Base-by-base conservation (phyloP, 2,113 vertebrate genomes). In the Pseudorectes ferrugineus region DNA sequence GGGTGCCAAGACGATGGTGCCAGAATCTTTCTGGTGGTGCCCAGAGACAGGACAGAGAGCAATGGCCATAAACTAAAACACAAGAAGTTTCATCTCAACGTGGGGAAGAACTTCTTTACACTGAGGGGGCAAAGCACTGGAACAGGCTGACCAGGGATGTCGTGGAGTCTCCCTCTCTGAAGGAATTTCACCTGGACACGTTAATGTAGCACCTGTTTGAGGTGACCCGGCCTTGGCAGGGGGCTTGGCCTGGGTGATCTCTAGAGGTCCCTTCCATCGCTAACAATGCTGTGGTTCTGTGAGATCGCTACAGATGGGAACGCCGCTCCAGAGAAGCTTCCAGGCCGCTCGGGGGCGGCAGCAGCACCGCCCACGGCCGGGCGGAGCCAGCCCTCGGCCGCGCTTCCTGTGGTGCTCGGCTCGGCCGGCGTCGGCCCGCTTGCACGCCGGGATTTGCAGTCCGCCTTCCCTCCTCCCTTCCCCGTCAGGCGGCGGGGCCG, bases 301-400 rank as follows among this genome's bases (percentile, higher is more conserved):
- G 8, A 28, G 12, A 19, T 1, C 8, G 2, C 0, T 19, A 12
- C 36, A 22, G 11, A 2, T 0, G 33, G 11, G 10, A 52, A 3
- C 1, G 1, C 17, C 6, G 5, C 5, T 5, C 9, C 0, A 0
- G 1, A 8, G 1, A 21, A 40, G 1, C 6, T 0, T 0, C n/a
- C 42, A 11, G 20, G 51, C 51, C 14, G 2, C 33, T 4, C 11
- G 21, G 31, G 2, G 2, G 14, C 0, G 1, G 28, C 1, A 0
- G 10, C 35, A 5, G 40, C 25, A 11, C 13, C 46, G 9, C 29
- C 16, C 20, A 3, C 20, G n/a, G 43, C 51, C 10, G 28, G 54
- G 38, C 38, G 55, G 43, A 22, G 70, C 29, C 38, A 21, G n/a
- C 9, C 21, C 55, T 10, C 9, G 8, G 59, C 61, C 10, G 20